Conservation (phyloP, 2,113 vertebrate species). For the Okapia johnstoni region DNA sequence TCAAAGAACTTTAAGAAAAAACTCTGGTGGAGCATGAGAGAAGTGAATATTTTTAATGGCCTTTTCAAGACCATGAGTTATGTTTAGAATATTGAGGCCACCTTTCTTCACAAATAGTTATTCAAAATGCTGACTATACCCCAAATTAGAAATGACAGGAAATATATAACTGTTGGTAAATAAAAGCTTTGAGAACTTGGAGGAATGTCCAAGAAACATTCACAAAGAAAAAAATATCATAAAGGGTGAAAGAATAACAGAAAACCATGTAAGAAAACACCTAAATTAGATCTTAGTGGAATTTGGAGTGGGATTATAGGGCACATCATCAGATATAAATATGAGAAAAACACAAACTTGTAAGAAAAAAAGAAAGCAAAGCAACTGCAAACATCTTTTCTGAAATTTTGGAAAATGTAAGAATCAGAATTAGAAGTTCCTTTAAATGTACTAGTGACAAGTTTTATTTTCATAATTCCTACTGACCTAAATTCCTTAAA, state of each 20-base stretch:
- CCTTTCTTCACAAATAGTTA: background rate
- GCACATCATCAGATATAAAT: background rate
- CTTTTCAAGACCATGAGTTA: conserved; percentile 22
- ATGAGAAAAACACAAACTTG: background rate
- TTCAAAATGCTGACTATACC: background rate
- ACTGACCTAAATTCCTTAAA: background rate
- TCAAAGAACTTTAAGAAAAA: conserved; percentile 22
- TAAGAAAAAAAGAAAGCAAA: background rate
- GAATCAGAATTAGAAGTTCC: background rate
- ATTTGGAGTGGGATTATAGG: background rate
- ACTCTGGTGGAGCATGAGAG: background rate
- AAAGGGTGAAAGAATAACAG: background rate
- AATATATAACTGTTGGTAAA: background rate
- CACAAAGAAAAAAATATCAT: background rate
- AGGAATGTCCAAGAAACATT: background rate
- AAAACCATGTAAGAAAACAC: background rate
- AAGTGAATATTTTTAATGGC: conserved; percentile 14
- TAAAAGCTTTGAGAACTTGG: background rate
- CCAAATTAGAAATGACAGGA: background rate
- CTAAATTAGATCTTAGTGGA: background rate
- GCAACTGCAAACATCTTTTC: background rate
- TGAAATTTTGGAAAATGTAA: background rate
- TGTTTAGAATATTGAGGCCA: background rate
- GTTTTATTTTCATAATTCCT: background rate
- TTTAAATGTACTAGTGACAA: background rate